Evolutionary conservation across 2,888 invertebrate species (phyloP), one percentile per base, ranked within the genome.

Genomic region (Elegia similella): DNA sequence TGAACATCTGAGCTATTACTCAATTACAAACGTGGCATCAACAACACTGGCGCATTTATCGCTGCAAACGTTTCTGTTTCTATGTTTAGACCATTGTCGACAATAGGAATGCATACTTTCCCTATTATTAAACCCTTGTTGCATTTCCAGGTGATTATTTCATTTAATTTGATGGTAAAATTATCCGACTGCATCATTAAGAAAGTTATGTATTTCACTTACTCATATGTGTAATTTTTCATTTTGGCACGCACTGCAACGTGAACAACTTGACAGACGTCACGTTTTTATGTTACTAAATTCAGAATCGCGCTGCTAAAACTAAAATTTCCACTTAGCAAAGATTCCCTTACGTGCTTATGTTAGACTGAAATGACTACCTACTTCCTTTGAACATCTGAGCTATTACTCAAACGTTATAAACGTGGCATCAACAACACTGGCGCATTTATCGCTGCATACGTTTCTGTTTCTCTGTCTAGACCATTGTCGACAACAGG

Each of bases 331-430:
- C 5, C 7, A 34, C 2, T 23, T 23, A 23, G 2, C 5, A 23
- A 23, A 50, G 16, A 7, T 50, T 50, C 12, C 32, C 34, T 32
- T 34, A 55, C 16, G 34, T 54, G 43, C 42, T 43, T 43, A 53
- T 46, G 44, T 44, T 46, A n/a, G 44, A 55, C 46, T 44, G 44
- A 17, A 32, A 55, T 44, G 54, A 46, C 32, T 46, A 44, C 44
- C 44, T 44, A 44, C 54, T 55, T 55, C 54, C 54, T 55, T 55
- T 32, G 54, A 44, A 55, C 44, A 55, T 44, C 54, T 44, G 54
- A 55, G 17, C 46, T 46, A 50, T 50, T 32, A 46, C 23, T 55
- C 54, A 55, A 32, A 32, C 15, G 16, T 44, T n/a, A 47, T 15
- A 12, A 44, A 44, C 34, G 50, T 50, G 38, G 16, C 34, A 50